These are phyloP conservation scores for Dinoponera quadriceps DNA, from an alignment of 1,140 invertebrate genomes.

Conservation along the genomic window DNA sequence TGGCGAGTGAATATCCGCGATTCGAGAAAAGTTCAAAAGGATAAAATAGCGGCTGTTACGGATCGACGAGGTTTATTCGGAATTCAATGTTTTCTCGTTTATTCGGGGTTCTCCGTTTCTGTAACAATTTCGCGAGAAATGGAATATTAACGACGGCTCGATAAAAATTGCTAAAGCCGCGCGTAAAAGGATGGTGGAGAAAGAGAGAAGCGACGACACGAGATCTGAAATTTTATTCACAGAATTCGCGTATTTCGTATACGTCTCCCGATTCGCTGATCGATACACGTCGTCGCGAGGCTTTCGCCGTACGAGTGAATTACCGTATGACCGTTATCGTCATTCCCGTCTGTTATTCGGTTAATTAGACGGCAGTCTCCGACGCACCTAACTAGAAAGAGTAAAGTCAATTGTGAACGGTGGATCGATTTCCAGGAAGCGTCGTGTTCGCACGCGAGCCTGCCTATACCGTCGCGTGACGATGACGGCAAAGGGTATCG, in stretches of 20 bases:
- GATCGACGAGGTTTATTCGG: conserved; percentile 18
- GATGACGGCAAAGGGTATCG: conserved; percentile 27
- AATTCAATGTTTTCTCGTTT: neutral
- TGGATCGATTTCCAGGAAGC: conserved; percentile 69
- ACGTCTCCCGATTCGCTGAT: neutral
- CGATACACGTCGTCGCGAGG: conserved; percentile 27
- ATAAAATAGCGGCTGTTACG: neutral
- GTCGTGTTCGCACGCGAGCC: conserved; percentile 61
- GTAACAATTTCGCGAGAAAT: neutral
- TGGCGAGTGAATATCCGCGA: neutral
- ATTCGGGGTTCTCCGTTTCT: neutral
- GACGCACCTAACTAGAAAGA: conserved; percentile 54
- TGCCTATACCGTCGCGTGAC: conserved; percentile 62
- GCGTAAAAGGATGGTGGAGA: neutral
- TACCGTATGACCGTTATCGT: conserved; percentile 38
- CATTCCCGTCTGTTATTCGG: conserved; percentile 41
- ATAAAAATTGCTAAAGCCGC: neutral
- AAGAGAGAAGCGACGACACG: neutral
- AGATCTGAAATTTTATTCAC: conserved; percentile 14
- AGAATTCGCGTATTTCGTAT: no score
- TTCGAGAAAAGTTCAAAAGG: neutral
- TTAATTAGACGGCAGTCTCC: conserved; percentile 61
- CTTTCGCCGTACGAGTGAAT: conserved; percentile 21
- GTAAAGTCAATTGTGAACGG: conserved; percentile 59
- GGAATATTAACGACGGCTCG: neutral